Evolutionary conservation across 2,113 vertebrate species (phyloP), one percentile per base, ranked within the genome.

Genomic region (Malurus elegans): DNA sequence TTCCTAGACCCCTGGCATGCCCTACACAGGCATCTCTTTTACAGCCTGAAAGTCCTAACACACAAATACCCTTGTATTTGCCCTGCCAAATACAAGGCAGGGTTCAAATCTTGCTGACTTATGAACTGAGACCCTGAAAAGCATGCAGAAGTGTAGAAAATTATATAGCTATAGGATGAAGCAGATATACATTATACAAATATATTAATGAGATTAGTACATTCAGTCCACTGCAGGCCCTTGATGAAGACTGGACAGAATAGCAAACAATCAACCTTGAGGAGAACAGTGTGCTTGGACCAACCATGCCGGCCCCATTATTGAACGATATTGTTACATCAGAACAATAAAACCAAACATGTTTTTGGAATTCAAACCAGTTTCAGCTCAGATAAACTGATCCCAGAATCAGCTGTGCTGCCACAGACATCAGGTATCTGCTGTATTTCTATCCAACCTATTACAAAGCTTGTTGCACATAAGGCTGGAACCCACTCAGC

Each of bases 381-480:
- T 84, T 74, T 89, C 61, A 92, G 65, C 57, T 86, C 66, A 70
- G 51, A 53, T 86, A 82, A 94, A 86, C 36, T 69, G 60, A 96
- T 88, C 26, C 34, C 61, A 90, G 75, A 76, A 78, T 85, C 64
- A 92, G 48, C 60, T 95, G 25, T 2, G 2, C 51, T 74, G 44
- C 48, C 48, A 51, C n/a, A 86, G 69, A 88, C 60, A 90, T 90
- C 67, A 88, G 36, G 40, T 70, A 53, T 67, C 92, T 92, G 53
- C 61, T 76, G 11, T 74, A 79, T 84, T 94, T 93, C 82, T 64
- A 34, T 50, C 36, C 71, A 86, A 45, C 34, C 81, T 48, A 53
- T 88, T 86, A 80, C 40, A 92, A 90, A 88, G 47, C 28, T 40
- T 74, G 44, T 88, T 92, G 67, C 45, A 80, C 1, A 5, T 32